phyloP scores from a whole-genome alignment of 2,113 vertebrate genomes.

The Dendrocopos noguchii region DNA sequence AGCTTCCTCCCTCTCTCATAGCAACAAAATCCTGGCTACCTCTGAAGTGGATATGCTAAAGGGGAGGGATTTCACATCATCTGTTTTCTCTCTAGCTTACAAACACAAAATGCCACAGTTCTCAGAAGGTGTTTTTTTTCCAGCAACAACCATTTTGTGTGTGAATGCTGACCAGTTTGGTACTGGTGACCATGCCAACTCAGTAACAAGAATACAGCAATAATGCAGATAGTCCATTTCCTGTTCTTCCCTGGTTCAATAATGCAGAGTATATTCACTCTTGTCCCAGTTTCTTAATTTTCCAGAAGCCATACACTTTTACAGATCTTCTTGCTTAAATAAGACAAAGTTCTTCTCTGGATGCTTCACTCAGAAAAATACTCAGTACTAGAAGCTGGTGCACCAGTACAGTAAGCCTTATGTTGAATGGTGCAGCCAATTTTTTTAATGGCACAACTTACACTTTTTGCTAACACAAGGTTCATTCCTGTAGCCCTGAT shows the following conservation, averaged over 20 bases:
- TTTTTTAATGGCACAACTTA: neutral
- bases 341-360: neutral
- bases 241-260: conserved; percentile 50
- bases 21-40: conserved; percentile 57
- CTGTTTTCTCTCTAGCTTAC: neutral
- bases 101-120: neutral
- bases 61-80: conserved; percentile 6
- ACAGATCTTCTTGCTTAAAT: neutral
- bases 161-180: neutral
- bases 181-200: neutral
- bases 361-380: neutral
- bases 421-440: accelerated
- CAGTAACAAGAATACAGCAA: neutral
- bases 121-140: neutral
- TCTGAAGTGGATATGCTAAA: conserved; percentile 34
- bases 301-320: conserved; percentile 20
- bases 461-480: neutral
- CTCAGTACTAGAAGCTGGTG: neutral
- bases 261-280: neutral
- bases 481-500: neutral
- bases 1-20: conserved; percentile 36
- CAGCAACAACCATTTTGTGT: neutral
- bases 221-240: conserved; percentile 13
- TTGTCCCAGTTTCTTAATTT: conserved; percentile 14
- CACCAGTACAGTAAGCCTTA: neutral